A percentile compares a stretch with the other conserved stretches of the same genome.
Evolutionary conservation across 2,113 vertebrate species (phyloP).

Genomic region (Takifugu bimaculatus): DNA sequence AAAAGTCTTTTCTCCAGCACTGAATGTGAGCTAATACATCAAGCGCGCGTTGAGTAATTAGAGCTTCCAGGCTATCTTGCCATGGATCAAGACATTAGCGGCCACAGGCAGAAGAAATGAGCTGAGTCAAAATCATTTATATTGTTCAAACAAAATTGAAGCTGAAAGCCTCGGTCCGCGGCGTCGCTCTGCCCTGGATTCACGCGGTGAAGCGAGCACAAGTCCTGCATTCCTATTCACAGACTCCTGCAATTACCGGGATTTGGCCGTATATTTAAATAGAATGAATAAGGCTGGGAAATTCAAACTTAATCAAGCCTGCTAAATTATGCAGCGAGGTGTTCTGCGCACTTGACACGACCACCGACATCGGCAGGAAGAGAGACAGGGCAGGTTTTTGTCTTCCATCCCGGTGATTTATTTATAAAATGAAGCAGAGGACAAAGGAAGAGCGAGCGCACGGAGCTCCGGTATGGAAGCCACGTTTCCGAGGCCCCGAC

Average conservation of each 20-base stretch:
- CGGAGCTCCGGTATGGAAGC: conserved; percentile 36
- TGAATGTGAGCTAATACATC: conserved; percentile 61
- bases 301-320: conserved; percentile 79
- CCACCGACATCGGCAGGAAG: conserved; percentile 24
- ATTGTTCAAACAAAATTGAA: conserved; percentile 66
- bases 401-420: conserved; percentile 60
- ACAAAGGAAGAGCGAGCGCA: conserved; percentile 49
- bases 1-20: conserved; percentile 45
- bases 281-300: conserved; percentile 62
- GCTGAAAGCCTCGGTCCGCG: conserved; percentile 51
- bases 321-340: conserved; percentile 74
- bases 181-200: conserved; percentile 34
- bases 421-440: conserved; percentile 76
- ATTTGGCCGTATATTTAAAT: conserved; percentile 54
- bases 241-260: conserved; percentile 26
- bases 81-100: conserved; percentile 67
- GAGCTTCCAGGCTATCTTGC: conserved; percentile 57
- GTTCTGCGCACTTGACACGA: conserved; percentile 55
- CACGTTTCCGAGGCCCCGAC: conserved; percentile 40
- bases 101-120: conserved; percentile 60
- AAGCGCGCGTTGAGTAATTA: conserved; percentile 61
- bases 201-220: conserved; percentile 41
- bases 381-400: conserved; percentile 11
- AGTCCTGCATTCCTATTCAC: conserved; percentile 38
- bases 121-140: conserved; percentile 67